Base-by-base conservation (phyloP, 2,888 invertebrate species). In the Eupeodes luniger region DNA sequence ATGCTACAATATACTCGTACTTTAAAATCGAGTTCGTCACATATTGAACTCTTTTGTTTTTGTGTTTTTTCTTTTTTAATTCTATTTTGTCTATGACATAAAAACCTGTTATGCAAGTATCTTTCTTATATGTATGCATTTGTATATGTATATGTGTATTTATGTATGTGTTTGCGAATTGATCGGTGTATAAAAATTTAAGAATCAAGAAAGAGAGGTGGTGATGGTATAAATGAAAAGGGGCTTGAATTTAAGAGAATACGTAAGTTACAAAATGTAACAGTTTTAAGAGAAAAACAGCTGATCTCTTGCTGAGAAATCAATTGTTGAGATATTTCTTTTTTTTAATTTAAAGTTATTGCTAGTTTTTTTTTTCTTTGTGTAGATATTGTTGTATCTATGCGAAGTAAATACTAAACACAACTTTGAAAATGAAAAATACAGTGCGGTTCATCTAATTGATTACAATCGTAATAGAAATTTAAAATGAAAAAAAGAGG, bases 71-170 rank as follows among this genome's bases (percentile, higher is more conserved):
- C 62, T 67, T 10, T 55, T 84, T 66, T 40, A 12, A 14, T 69
- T 49, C 10, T 53, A 10, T 57, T 19, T 59, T 59, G 70, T 87
- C 84, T 87, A 83, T 87, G 83, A 83, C 87, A 85, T 85, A 85
- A 85, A 88, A 88, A 88, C 88, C 77, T 64, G 88, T 85, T 85
- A 61, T 59, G 57, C 81, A 27, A 61, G 85, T 74, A 84, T 74
- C 9, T 9, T 9, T 47, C 3, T 69, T 70, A 12, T 34, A 27
- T 27, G 27, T 27, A 27, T 74, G 40, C 47, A 1, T 40, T 6
- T 34, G 27, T 10, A 40, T 62, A 3, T 14, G 72, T 27, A 27
- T 67, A 44, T 69, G 53, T 59, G 55, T 67, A 2, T 14, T 49
- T 62, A 5, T 14, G 72, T 66, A 44, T 69, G 53, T 59, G 55